Evolutionary conservation across 2,113 vertebrate species (phyloP).

Genomic region (Tragulus kanchil): DNA sequence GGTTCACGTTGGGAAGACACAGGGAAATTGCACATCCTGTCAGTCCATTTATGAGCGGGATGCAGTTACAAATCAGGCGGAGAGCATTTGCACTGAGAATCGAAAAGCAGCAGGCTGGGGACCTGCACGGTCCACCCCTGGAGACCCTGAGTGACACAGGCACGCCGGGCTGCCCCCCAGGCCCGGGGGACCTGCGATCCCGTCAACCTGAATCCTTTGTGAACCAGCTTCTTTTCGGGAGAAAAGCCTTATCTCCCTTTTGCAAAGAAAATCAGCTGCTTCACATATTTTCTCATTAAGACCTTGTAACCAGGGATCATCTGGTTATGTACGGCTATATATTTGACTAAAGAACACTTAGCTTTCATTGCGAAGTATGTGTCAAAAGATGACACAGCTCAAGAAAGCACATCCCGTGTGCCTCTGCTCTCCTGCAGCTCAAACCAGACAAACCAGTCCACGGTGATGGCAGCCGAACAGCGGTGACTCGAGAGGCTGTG

Average conservation of each 20-base stretch:
- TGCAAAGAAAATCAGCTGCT: neutral
- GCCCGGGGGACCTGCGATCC: neutral
- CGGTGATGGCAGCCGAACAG: neutral
- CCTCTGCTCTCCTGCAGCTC: neutral
- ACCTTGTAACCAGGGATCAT: neutral
- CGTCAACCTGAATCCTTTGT: neutral
- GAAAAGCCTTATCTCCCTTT: neutral
- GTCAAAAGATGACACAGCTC: fast-evolving
- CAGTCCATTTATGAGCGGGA: slow-evolving; percentile 80
- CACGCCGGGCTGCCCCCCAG: fast-evolving
- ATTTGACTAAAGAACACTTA: neutral
- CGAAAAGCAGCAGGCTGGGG: neutral
- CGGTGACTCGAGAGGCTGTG: fast-evolving
- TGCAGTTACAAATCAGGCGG: slow-evolving; percentile 81
- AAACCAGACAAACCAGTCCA: neutral
- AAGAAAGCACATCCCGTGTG: fast-evolving
- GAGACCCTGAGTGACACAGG: fast-evolving
- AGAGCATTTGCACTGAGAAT: slow-evolving; percentile 83
- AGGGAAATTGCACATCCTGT: slow-evolving; percentile 85
- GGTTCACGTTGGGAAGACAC: slow-evolving; percentile 52
- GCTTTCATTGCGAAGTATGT: neutral
- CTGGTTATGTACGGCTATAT: neutral
- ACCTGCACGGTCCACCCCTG: neutral
- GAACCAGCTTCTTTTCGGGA: neutral
- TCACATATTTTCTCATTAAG: neutral